Base-by-base conservation (phyloP, 2,113 vertebrate species). In the Alectura lathami region DNA sequence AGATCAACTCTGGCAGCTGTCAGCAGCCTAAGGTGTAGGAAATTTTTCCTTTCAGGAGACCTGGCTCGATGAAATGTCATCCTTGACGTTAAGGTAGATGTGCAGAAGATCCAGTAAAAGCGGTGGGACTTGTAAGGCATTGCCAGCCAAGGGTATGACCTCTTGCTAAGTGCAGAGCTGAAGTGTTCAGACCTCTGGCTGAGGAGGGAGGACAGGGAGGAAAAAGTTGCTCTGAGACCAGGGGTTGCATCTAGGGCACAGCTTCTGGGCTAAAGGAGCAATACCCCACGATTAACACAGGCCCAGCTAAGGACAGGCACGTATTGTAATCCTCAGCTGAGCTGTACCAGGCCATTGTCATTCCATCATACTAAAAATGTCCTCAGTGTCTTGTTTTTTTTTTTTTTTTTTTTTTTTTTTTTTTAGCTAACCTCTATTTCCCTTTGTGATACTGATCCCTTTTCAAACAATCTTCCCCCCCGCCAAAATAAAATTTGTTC, bases 21-120 rank as follows among this genome's bases (percentile, higher is more conserved):
- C 93, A 89, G 88, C 83, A 72, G 90, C 95, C 68, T n/a, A 93
- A 96, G 91, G 91, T 91, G 88, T 57, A 91, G 93, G 83, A 92
- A 96, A 91, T 94, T 96, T 59, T 94, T 79, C 77, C 38, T 86
- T 89, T 85, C 32, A 40, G 72, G 82, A 89, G 87, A 54, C 50
- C 78, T 95, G 95, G 87, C 89, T 88, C 78, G 21, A 10, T 80
- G 87, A 95, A 94, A 93, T 82, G 83, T 86, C 88, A 45, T 53
- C 93, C 93, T 87, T 94, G 93, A 95, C 42, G 4, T 62, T 51
- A 17, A 73, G 91, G 83, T 68, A 56, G 88, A 50, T 51, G 17
- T 3, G 4, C 72, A 47, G 34, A 56, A 72, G 79, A 14, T 70
- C n/a, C 76, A n/a, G n/a, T 1, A 23, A 6, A 18, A 70, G n/a